A percentile compares a stretch with the other conserved stretches of the same genome.
These are phyloP conservation scores for Carassius auratus DNA, from an alignment of 2,113 vertebrate species.

Conservation along the genomic window DNA sequence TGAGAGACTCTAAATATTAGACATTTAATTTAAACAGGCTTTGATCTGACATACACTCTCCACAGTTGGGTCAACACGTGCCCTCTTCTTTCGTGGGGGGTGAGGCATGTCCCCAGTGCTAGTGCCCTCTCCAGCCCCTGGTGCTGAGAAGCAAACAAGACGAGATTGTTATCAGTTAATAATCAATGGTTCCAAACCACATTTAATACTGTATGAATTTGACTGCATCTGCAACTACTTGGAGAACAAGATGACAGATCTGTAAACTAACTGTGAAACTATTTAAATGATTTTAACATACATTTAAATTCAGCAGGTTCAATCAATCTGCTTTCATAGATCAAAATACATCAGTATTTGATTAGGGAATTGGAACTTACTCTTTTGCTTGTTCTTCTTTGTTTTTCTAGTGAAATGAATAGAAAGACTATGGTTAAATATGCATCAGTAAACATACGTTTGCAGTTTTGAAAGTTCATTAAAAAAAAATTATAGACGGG, in stretches of 20 bases:
- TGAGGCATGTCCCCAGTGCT: slow-evolving; percentile 93
- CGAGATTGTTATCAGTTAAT: not conserved
- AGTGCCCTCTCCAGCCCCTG: slow-evolving; percentile 92
- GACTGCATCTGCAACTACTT: not conserved
- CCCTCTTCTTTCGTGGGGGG: slow-evolving; percentile 95
- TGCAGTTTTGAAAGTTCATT: not conserved
- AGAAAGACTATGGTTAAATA: slow-evolving; percentile 23
- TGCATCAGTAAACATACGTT: not conserved
- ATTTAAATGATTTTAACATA: not conserved
- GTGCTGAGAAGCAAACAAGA: slow-evolving; percentile 74
- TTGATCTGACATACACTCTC: slow-evolving; percentile 84
- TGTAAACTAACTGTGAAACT: not conserved
- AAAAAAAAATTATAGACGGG: not conserved
- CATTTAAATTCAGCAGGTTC: not conserved
- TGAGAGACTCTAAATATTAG: too few species aligned
- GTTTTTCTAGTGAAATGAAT: slow-evolving; percentile 84
- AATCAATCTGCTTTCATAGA: not conserved
- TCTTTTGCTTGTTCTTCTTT: slow-evolving; percentile 99
- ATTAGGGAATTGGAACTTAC: slow-evolving; percentile 74
- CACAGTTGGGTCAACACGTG: slow-evolving; percentile 95
- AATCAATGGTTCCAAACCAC: not conserved
- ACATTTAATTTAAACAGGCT: not conserved
- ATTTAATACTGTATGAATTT: not conserved
- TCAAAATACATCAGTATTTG: not conserved
- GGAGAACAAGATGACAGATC: not conserved